Percentiles rank a stretch among this genome's conserved stretches.
These are phyloP conservation scores for Papilio gigon DNA, from an alignment of 2,888 invertebrate species.

Conservation along the genomic window DNA sequence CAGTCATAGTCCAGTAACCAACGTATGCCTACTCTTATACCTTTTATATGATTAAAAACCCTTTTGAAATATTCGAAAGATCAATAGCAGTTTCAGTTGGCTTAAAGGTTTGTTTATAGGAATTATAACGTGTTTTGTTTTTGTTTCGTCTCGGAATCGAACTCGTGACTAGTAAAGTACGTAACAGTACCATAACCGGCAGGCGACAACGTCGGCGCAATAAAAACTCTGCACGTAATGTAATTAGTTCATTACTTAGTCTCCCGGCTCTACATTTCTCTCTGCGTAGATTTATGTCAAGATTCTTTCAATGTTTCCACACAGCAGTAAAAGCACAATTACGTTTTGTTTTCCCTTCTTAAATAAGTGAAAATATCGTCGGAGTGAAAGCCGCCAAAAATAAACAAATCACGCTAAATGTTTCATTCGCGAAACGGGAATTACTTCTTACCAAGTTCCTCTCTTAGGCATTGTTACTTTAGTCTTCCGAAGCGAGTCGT, in stretches of 20 bases:
- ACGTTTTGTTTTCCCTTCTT: constrained; percentile 51
- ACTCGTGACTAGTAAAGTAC: constrained; percentile 3
- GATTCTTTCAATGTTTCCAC: constrained; percentile 62
- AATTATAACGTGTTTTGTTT: not conserved
- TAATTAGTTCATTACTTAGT: constrained; percentile 79
- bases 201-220: constrained; percentile 43
- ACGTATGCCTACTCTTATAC: constrained; percentile 10
- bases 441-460: constrained; percentile 52
- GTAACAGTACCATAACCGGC: not conserved
- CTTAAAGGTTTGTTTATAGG: not conserved
- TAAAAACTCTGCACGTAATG: constrained; percentile 71
- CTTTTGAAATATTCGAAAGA: not conserved
- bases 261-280: constrained; percentile 62
- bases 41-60: constrained; percentile 6
- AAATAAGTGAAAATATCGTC: constrained; percentile 33
- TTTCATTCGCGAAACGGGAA: constrained; percentile 54
- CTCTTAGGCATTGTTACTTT: constrained; percentile 45
- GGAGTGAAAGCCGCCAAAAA: constrained; percentile 29
- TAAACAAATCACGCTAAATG: constrained; percentile 48
- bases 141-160: not conserved
- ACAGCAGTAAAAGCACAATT: constrained; percentile 62
- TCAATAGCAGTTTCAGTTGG: not conserved
- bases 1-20: constrained; percentile 22
- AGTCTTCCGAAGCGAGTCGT: constrained; percentile 62
- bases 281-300: constrained; percentile 70